Conservation (phyloP, 2,797 vertebrate species). For the Helostoma temminkii region DNA sequence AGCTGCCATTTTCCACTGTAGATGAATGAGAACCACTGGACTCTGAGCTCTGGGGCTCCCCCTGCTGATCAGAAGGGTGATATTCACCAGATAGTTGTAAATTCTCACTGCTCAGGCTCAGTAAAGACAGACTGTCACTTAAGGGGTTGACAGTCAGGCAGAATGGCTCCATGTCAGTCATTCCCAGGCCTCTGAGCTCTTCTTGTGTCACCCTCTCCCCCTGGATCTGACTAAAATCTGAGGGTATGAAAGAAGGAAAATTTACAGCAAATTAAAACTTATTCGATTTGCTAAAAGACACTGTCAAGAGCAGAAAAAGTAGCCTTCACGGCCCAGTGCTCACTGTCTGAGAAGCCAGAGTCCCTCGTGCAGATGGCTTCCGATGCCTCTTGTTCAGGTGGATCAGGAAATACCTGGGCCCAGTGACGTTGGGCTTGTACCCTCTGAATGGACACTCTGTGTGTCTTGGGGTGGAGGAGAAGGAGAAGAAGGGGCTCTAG, state of each 20-base stretch:
- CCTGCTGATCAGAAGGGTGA: constrained; percentile 90
- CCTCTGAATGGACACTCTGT: constrained; percentile 95
- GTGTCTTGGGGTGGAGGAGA: constrained; percentile 97
- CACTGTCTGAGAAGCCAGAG: constrained; percentile 88
- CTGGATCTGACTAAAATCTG: constrained; percentile 84
- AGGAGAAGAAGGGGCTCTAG: constrained; percentile 95
- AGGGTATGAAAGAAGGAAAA: constrained; percentile 11
- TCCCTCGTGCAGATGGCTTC: constrained; percentile 84
- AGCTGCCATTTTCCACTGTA: constrained; percentile 91
- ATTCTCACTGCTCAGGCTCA: constrained; percentile 98
- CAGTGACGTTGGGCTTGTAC: constrained; percentile 95
- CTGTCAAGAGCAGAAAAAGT: not conserved
- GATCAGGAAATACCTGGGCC: constrained; percentile 83
- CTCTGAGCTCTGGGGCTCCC: constrained; percentile 92
- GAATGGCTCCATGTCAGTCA: constrained; percentile 97
- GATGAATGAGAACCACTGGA: constrained; percentile 93
- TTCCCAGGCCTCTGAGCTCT: constrained; percentile 81
- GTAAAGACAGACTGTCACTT: constrained; percentile 94
- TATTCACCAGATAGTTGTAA: constrained; percentile 92
- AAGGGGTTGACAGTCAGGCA: constrained; percentile 97
- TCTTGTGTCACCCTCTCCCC: constrained; percentile 81
- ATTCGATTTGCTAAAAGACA: not conserved
- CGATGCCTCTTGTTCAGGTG: constrained; percentile 81
- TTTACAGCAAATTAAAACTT: constrained; percentile 1
- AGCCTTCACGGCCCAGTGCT: constrained; percentile 49